Conservation (phyloP, 2,797 vertebrate species). For the Hephaestus fuliginosus region DNA sequence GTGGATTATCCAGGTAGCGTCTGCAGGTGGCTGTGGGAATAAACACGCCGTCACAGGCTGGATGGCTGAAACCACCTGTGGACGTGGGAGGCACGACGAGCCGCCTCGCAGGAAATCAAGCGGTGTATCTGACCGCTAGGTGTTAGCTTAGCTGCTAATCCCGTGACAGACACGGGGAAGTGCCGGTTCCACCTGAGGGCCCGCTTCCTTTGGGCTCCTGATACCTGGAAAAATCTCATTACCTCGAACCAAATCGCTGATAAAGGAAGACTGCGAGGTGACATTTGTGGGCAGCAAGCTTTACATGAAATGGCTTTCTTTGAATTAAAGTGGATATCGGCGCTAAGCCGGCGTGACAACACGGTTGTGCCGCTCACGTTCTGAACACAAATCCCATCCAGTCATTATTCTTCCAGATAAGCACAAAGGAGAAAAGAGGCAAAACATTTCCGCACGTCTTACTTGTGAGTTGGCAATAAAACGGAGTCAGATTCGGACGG, state of each 20-base stretch:
- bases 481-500: neutral
- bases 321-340: constrained; percentile 28
- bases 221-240: constrained; percentile 39
- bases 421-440: neutral
- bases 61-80: constrained; percentile 39
- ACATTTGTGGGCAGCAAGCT: neutral
- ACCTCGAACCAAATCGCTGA: constrained; percentile 12
- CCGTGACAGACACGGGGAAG: neutral
- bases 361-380: neutral
- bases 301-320: constrained; percentile 27
- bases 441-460: constrained; percentile 16
- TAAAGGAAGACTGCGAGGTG: constrained; percentile 16
- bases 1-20: constrained; percentile 37
- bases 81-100: neutral
- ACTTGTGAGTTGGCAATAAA: constrained; percentile 7
- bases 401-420: constrained; percentile 1
- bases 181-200: neutral
- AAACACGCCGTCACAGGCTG: constrained; percentile 24
- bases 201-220: neutral
- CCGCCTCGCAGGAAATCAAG: constrained; percentile 36
- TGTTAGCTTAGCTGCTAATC: constrained; percentile 41
- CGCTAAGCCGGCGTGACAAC: constrained; percentile 9
- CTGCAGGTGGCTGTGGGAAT: constrained; percentile 20
- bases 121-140: neutral
- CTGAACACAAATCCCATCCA: neutral